Percentiles rank a stretch among this genome's conserved stretches.
These are phyloP conservation scores for Luperina testacea DNA, from an alignment of 2,888 invertebrate species.

Conservation along the genomic window DNA sequence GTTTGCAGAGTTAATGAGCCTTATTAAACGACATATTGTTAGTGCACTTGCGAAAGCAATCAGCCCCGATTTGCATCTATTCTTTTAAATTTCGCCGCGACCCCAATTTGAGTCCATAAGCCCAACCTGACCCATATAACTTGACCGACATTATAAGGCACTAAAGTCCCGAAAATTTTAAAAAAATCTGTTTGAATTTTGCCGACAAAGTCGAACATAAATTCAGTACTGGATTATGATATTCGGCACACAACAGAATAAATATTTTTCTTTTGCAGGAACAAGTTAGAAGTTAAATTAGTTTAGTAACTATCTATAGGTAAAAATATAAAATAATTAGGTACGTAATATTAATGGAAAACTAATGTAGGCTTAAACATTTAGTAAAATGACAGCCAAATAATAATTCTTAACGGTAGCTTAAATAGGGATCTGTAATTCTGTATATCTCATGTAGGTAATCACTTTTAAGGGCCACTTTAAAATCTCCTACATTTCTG, in stretches of 20 bases:
- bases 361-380: not conserved
- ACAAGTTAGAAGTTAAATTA: not conserved
- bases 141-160: conserved; percentile 48
- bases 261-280: not conserved
- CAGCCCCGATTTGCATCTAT: conserved; percentile 28
- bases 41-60: conserved; percentile 38
- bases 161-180: conserved; percentile 24
- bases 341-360: not conserved
- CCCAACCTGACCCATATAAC: conserved; percentile 58
- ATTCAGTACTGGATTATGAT: conserved; percentile 1
- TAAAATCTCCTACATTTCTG: conserved; percentile 36
- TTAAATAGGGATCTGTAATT: conserved; percentile 4
- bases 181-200: conserved; percentile 22
- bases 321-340: not conserved
- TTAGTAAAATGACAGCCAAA: not conserved
- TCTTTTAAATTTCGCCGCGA: conserved; percentile 38
- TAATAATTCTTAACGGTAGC: not conserved
- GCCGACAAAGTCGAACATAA: conserved; percentile 9
- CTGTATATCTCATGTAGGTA: not conserved
- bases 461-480: conserved; percentile 26
- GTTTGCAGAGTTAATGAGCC: conserved; percentile 1
- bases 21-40: conserved; percentile 3
- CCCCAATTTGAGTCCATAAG: conserved; percentile 43
- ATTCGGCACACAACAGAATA: not conserved
- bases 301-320: too few relatives aligned